phyloP scores from a whole-genome alignment of 2,797 vertebrate genomes.

The Rhyacichthys aspro region DNA sequence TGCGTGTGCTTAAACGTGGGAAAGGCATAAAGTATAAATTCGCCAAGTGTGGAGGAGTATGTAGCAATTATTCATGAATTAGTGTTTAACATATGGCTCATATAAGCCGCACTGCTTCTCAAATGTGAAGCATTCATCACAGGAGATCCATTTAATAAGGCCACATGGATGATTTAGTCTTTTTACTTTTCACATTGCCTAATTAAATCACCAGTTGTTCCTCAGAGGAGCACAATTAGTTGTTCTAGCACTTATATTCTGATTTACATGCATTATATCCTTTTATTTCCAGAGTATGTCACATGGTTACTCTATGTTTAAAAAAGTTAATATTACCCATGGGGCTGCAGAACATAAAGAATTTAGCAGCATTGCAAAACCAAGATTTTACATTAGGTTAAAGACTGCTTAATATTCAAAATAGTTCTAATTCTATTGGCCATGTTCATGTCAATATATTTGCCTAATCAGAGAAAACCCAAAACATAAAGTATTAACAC shows the following conservation, averaged over 20 bases:
- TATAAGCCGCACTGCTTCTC: neutral
- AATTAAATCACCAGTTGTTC: neutral
- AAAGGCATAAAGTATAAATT: constrained; percentile 11
- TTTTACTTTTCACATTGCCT: neutral
- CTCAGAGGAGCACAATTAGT: constrained; percentile 9
- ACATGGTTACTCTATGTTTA: neutral
- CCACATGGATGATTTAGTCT: neutral
- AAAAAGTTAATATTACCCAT: neutral
- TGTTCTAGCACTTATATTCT: constrained; percentile 10
- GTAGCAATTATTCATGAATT: constrained; percentile 4
- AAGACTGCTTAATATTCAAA: neutral
- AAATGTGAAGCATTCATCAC: neutral
- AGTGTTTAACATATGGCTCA: neutral
- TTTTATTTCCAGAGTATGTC: neutral
- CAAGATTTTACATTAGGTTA: neutral
- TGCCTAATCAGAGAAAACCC: neutral
- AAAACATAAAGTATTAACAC: too few species aligned
- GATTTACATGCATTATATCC: neutral
- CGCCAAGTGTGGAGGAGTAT: neutral
- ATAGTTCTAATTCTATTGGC: too few species aligned
- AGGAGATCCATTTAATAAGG: neutral
- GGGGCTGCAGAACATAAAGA: neutral
- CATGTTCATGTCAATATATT: too few species aligned
- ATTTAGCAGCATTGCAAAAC: neutral
- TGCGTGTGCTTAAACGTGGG: neutral